Percentiles rank a stretch among this genome's conserved stretches.
These are phyloP conservation scores for Cacoxenus indagator DNA, from an alignment of 2,888 invertebrate genomes.

Conservation along the genomic window DNA sequence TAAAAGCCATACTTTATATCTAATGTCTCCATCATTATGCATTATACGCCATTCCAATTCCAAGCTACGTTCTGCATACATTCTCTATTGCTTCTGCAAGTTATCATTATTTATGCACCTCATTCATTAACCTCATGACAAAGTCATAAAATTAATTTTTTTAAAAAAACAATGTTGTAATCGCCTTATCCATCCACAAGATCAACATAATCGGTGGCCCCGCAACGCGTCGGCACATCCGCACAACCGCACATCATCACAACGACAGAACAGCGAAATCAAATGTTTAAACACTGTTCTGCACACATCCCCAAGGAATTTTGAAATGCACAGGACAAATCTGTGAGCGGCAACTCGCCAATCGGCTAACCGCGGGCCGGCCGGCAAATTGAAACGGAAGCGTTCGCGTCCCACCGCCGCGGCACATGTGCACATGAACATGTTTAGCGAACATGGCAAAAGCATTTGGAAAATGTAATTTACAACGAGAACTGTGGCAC, in stretches of 20 bases:
- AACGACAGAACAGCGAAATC: background rate
- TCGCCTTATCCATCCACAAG: constrained; percentile 3
- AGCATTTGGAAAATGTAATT: constrained; percentile 67
- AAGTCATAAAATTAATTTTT: background rate
- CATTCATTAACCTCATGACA: too few species aligned
- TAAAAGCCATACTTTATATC: too few species aligned
- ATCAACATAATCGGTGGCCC: constrained; percentile 14
- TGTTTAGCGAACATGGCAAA: constrained; percentile 61
- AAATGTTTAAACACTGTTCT: constrained; percentile 2
- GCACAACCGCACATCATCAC: background rate
- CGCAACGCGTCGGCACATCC: background rate
- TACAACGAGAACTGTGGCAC: constrained; percentile 55
- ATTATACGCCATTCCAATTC: too few species aligned
- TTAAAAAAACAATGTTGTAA: background rate
- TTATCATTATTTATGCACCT: too few species aligned
- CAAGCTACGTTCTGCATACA: too few species aligned
- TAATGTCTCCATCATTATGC: too few species aligned
- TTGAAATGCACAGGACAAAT: constrained; percentile 44
- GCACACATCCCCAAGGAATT: constrained; percentile 58
- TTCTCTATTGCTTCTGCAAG: too few species aligned
- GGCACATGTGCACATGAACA: constrained; percentile 41
- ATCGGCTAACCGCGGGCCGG: constrained; percentile 1
- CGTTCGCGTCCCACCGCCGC: constrained; percentile 15
- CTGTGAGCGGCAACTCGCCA: constrained; percentile 28
- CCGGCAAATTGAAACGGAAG: constrained; percentile 54